Evolutionary conservation across 1,140 invertebrate genomes (phyloP), one percentile per base, ranked within the genome.

Genomic region (Apolygus lucorum): DNA sequence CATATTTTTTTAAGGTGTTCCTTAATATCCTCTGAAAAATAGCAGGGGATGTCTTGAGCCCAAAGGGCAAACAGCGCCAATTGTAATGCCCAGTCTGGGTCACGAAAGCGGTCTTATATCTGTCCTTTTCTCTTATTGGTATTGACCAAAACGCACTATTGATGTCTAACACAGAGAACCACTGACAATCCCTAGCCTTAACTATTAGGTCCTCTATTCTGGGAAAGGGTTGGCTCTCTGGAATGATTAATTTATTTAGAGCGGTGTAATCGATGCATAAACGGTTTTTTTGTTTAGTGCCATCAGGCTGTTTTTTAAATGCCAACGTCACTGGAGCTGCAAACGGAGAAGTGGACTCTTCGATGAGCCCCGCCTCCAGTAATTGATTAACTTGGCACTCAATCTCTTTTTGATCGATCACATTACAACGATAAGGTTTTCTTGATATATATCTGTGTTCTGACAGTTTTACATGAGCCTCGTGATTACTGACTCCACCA

Each of bases 1-100:
- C 79, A 78, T 59, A 77, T 79, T 69, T 79, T 80, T 68, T 81
- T 79, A 68, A 81, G 76, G 74, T 80, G 59, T 70, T 70, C 2
- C 52, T 65, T 67, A 76, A 63, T 59, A 76, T 74, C 68, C 79
- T 69, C 80, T 82, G 22, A 81, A 77, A 76, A 78, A 82, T 17
- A 34, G 69, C 69, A 28, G 72, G 71, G 22, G 69, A 28, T 1
- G 49, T 70, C 49, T 73, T 72, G 27, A 75, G 28, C 2, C 74
- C 72, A 68, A 75, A 74, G 21, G 72, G 72, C 27, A 74, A 21
- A 21, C 11, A 59, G 2, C 22, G 2, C 54, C 34, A 42, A 8
- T 42, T 4, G 4, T 17, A 42, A 17, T 42, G 34, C 1, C 73
- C 73, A 1, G 73, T 59, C 54, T 75, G 73, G 25, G 73, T 75